These are phyloP conservation scores for Sphaeridia pumilis DNA, from an alignment of 2,888 invertebrate genomes.

Conservation along the genomic window DNA sequence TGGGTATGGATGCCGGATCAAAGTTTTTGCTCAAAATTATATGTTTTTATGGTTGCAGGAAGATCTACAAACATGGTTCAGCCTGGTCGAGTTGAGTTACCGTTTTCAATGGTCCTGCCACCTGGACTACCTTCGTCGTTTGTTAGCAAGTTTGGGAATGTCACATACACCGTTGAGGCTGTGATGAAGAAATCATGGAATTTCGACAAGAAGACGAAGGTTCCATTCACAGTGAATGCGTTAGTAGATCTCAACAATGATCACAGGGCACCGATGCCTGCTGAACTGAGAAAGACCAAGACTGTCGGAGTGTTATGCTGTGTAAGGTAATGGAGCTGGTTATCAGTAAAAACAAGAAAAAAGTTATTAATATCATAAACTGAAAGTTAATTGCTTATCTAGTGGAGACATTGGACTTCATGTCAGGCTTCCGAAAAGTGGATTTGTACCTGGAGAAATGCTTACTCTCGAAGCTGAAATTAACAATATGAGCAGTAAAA, in stretches of 20 bases:
- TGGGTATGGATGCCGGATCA: too few relatives aligned
- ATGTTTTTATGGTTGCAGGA: not conserved
- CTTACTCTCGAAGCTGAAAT: constrained; percentile 1
- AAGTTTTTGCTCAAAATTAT: too few relatives aligned
- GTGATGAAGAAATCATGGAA: constrained; percentile 21
- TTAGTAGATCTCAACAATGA: constrained; percentile 20
- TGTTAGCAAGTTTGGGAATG: constrained; percentile 14
- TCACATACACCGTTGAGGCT: constrained; percentile 18
- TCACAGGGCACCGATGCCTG: constrained; percentile 2
- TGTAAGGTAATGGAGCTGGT: not conserved
- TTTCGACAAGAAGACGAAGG: constrained; percentile 17
- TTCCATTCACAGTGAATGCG: constrained; percentile 20
- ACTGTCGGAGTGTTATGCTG: not conserved
- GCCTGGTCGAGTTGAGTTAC: constrained; percentile 14
- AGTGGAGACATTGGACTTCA: not conserved
- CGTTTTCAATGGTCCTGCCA: constrained; percentile 17
- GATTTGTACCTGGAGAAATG: constrained; percentile 2
- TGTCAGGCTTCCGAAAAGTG: not conserved
- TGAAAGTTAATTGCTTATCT: too few relatives aligned
- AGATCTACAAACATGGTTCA: not conserved
- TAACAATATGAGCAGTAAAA: not conserved
- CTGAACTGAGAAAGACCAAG: not conserved
- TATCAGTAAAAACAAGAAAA: too few relatives aligned
- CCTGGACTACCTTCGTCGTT: constrained; percentile 19
- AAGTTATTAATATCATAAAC: too few relatives aligned